These are phyloP conservation scores for Caenorhabditis wallacei DNA, from an alignment of 2,888 invertebrate genomes.

Conservation along the genomic window DNA sequence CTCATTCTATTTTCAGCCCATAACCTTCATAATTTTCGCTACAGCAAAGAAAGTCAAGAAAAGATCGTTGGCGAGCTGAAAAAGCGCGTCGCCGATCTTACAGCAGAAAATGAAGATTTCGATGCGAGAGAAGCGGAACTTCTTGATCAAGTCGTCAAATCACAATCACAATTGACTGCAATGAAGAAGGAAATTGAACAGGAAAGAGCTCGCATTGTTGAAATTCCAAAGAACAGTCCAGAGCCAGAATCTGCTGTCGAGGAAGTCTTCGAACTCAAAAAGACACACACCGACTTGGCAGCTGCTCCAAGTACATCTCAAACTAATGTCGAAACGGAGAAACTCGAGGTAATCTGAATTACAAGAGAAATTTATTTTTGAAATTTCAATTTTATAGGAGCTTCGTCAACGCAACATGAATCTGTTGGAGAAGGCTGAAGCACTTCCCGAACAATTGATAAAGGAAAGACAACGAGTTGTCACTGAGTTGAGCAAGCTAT, in stretches of 20 bases:
- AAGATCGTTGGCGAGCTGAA: slow-evolving; percentile 22
- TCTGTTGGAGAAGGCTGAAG: slow-evolving; percentile 62
- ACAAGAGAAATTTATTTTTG: neutral
- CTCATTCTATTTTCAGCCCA: neutral
- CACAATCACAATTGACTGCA: slow-evolving; percentile 2
- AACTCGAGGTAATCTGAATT: slow-evolving; percentile 35
- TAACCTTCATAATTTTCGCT: neutral
- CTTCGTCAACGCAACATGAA: slow-evolving; percentile 56
- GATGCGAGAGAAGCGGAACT: slow-evolving; percentile 4
- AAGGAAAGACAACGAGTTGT: slow-evolving; percentile 41
- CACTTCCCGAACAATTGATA: slow-evolving; percentile 4
- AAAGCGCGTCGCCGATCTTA: neutral
- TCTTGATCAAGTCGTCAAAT: slow-evolving; percentile 2
- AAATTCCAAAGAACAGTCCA: slow-evolving; percentile 47
- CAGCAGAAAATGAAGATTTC: neutral
- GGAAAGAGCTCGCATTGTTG: slow-evolving; percentile 30
- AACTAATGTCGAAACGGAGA: neutral
- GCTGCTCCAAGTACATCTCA: slow-evolving; percentile 44
- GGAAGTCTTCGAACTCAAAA: slow-evolving; percentile 61
- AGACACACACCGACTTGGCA: slow-evolving; percentile 52
- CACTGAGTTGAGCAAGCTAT: slow-evolving; percentile 12
- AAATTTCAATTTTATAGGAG: slow-evolving; percentile 42
- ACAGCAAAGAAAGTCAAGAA: slow-evolving; percentile 57
- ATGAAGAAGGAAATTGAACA: slow-evolving; percentile 5
- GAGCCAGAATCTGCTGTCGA: slow-evolving; percentile 20